Conservation (phyloP, 1,140 invertebrate genomes). For the Delia radicum region DNA sequence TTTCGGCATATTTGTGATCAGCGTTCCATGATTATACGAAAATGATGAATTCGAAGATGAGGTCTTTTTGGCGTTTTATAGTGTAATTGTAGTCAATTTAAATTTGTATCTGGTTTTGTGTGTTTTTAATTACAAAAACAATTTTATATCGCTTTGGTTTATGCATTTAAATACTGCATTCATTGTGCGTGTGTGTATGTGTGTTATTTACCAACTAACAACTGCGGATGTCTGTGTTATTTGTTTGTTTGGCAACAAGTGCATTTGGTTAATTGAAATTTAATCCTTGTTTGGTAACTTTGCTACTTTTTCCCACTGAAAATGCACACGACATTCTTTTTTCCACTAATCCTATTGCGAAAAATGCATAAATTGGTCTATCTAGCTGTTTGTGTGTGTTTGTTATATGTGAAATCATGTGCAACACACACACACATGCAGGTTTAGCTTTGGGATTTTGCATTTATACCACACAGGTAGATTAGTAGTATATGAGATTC, state of each 20-base stretch:
- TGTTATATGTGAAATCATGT: background rate
- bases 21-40: no score
- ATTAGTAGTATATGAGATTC: no score
- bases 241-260: background rate
- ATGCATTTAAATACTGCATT: no score
- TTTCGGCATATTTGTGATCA: no score
- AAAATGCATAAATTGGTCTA: constrained; percentile 14
- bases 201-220: no score
- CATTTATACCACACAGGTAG: no score
- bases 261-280: constrained; percentile 19
- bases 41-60: no score
- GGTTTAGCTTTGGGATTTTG: background rate
- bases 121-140: constrained; percentile 9
- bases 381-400: background rate
- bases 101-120: background rate
- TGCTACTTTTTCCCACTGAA: no score
- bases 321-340: no score
- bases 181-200: background rate
- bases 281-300: constrained; percentile 13
- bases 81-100: background rate
- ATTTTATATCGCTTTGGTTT: background rate
- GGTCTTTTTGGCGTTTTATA: background rate
- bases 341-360: background rate
- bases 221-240: no score
- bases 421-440: no score